Percentiles rank a stretch among this genome's conserved stretches.
phyloP scores from a whole-genome alignment of 2,113 vertebrate species.

The Pomatorhinus ruficollis region DNA sequence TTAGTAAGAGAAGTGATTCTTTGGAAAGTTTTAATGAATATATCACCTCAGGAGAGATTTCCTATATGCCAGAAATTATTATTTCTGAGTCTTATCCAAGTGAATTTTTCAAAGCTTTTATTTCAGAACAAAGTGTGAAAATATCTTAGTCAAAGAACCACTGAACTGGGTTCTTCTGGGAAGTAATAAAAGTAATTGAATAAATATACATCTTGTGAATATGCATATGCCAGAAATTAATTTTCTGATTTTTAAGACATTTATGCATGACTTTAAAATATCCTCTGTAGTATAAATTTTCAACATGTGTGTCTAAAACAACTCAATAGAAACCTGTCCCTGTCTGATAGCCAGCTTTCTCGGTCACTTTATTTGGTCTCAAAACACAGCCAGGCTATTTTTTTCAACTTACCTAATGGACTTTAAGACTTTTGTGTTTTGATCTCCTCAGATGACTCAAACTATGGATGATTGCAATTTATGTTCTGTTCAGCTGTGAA shows the following conservation, averaged over 20 bases:
- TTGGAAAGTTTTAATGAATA: neutral
- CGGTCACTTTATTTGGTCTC: neutral
- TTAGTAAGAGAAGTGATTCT: neutral
- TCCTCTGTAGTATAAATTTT: neutral
- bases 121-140: neutral
- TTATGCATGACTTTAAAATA: neutral
- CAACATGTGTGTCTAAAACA: neutral
- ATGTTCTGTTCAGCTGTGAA: neutral
- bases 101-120: neutral
- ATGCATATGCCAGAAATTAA: neutral
- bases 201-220: neutral
- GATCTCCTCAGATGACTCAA: neutral
- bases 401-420: neutral
- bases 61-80: neutral
- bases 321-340: neutral
- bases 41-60: neutral
- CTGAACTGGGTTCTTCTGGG: neutral
- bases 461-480: neutral
- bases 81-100: neutral
- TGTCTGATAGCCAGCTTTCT: neutral
- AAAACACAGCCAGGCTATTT: neutral
- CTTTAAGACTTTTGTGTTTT: neutral
- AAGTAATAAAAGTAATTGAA: neutral
- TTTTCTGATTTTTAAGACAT: neutral
- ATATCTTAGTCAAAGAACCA: neutral